Evolutionary conservation across 2,113 vertebrate genomes (phyloP).

Genomic region (Dasyprocta punctata): DNA sequence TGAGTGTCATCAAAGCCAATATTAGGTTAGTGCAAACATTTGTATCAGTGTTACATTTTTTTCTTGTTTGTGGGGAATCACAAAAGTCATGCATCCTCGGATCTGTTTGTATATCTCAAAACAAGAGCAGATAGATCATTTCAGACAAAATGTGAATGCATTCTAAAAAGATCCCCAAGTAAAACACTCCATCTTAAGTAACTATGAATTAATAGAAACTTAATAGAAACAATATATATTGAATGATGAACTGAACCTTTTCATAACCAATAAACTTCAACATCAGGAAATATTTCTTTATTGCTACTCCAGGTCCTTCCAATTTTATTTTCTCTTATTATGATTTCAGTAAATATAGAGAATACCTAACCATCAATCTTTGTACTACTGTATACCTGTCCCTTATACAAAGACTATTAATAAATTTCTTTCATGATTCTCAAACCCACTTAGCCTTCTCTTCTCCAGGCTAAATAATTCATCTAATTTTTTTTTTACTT

Average conservation of each 20-base stretch:
- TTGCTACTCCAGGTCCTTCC: neutral
- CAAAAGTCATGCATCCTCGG: neutral
- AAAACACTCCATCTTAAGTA: neutral
- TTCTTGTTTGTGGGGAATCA: neutral
- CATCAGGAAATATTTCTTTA: constrained; percentile 63
- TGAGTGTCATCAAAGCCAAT: neutral
- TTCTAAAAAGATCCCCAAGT: neutral
- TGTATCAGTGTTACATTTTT: neutral
- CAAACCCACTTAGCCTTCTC: constrained; percentile 67
- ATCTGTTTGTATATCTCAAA: constrained; percentile 22
- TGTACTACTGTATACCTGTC: constrained; percentile 14
- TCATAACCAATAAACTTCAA: constrained; percentile 42
- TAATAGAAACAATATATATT: constrained; percentile 65
- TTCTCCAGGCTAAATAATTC: constrained; percentile 71
- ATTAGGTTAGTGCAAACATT: neutral
- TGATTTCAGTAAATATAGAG: constrained; percentile 41
- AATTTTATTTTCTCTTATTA: constrained; percentile 66
- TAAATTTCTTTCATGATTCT: constrained; percentile 71
- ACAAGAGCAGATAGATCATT: neutral
- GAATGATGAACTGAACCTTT: constrained; percentile 33
- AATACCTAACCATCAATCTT: constrained; percentile 62
- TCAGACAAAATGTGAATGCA: constrained; percentile 43
- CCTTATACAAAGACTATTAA: constrained; percentile 63
- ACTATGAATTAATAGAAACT: constrained; percentile 21
- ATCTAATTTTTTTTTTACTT: constrained; percentile 47